Evolutionary conservation across 92 coral and sea anemone species (phyloP).

Genomic region (Zoanthus sociatus): DNA sequence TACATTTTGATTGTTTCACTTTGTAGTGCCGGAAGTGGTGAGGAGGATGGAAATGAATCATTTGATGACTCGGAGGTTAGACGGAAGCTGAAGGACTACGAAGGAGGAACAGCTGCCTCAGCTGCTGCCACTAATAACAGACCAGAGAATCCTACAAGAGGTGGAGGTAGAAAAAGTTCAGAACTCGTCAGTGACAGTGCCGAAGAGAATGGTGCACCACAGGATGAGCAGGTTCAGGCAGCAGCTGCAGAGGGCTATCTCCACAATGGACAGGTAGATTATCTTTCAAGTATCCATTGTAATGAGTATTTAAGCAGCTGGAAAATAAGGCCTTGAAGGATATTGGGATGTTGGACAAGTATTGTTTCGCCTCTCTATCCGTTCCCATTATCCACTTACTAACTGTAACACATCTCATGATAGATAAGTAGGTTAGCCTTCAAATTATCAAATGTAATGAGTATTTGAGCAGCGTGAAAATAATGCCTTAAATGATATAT

Average conservation of each 20-base stretch:
- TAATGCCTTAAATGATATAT: background rate
- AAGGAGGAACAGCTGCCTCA: conserved; percentile 88
- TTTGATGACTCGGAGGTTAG: conserved; percentile 85
- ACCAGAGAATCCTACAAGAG: conserved; percentile 49
- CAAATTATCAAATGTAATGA: too few species aligned
- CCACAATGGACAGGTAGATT: conserved; percentile 85
- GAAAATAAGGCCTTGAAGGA: too few species aligned
- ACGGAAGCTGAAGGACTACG: conserved; percentile 81
- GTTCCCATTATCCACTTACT: background rate
- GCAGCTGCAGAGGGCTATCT: conserved; percentile 76
- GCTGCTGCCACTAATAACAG: conserved; percentile 75
- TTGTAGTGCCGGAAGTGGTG: conserved; percentile 89
- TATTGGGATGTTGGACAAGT: background rate
- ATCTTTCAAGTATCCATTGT: too few species aligned
- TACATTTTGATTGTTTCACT: background rate
- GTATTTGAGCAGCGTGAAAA: too few species aligned
- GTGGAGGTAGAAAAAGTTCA: conserved; percentile 33
- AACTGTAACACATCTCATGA: conserved; percentile 53
- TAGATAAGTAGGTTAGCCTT: conserved; percentile 69
- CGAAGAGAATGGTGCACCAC: conserved; percentile 81
- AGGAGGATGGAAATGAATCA: conserved; percentile 96
- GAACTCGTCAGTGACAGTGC: conserved; percentile 74
- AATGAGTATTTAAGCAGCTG: too few species aligned
- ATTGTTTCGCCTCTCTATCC: background rate
- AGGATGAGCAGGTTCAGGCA: conserved; percentile 86